These are phyloP conservation scores for Eupithecia subumbrata DNA, from an alignment of 2,888 invertebrate genomes.

Conservation along the genomic window DNA sequence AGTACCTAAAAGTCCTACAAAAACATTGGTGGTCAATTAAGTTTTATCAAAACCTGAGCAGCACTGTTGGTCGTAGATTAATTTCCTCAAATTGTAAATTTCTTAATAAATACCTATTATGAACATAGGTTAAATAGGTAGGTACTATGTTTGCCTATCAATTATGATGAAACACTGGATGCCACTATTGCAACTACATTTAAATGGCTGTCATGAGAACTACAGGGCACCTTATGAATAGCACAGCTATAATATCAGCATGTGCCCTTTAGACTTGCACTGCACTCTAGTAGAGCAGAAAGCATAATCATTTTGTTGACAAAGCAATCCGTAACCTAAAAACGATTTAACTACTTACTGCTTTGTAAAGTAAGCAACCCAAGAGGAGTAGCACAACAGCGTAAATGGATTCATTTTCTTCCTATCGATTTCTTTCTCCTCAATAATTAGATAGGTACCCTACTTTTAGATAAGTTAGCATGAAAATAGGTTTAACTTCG, in stretches of 20 bases:
- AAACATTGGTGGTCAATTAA: no score
- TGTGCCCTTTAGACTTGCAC: neutral
- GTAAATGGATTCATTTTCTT: neutral
- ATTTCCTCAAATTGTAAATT: neutral
- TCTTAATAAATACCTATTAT: neutral
- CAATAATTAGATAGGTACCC: neutral
- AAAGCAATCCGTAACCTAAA: neutral
- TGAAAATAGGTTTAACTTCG: neutral
- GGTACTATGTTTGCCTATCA: neutral
- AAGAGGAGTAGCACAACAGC: neutral
- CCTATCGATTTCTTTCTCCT: no score
- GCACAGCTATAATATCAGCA: neutral
- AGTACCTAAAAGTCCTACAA: neutral
- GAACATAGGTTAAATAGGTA: neutral
- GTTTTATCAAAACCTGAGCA: no score
- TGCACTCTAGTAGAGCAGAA: neutral
- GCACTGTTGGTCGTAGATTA: neutral
- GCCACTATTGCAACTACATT: neutral
- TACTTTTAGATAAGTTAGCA: neutral
- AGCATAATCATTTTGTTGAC: neutral
- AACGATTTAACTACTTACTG: neutral
- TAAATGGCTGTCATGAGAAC: neutral
- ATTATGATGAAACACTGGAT: constrained; percentile 1
- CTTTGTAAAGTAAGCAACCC: neutral
- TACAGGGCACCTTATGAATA: neutral